Percentiles rank a stretch among this genome's conserved stretches.
Conservation (phyloP, 2,797 vertebrate genomes). For the Selene dorsalis region DNA sequence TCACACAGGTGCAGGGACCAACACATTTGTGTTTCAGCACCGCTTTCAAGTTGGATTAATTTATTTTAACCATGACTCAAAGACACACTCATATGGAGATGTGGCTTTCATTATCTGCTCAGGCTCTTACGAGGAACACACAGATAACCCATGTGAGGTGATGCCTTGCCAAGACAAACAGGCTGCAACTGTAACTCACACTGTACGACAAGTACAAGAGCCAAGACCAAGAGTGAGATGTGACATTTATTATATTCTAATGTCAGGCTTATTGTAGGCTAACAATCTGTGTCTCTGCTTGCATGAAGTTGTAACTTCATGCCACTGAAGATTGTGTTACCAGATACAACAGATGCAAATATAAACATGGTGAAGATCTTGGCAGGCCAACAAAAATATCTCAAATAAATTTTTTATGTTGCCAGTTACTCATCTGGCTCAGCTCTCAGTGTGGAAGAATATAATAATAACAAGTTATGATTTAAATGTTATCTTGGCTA, state of each 20-base stretch:
- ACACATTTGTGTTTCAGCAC: slow-evolving; percentile 47
- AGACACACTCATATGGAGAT: slow-evolving; percentile 12
- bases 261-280: slow-evolving; percentile 3
- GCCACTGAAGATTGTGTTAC: not conserved
- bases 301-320: not conserved
- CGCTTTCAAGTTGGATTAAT: slow-evolving; percentile 50
- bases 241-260: slow-evolving; percentile 17
- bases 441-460: not conserved
- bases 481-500: slow-evolving; percentile 4
- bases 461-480: not conserved
- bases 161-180: slow-evolving; percentile 38
- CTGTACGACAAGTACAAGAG: not conserved
- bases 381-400: not conserved
- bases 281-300: not conserved
- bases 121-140: slow-evolving; percentile 27
- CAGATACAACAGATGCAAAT: not conserved
- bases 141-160: not conserved
- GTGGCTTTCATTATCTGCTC: slow-evolving; percentile 30
- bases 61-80: slow-evolving; percentile 46
- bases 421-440: not conserved
- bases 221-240: slow-evolving; percentile 23
- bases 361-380: not conserved
- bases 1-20: slow-evolving; percentile 65
- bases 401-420: not conserved
- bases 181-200: slow-evolving; percentile 4